Base-by-base conservation (phyloP, 2,797 vertebrate genomes). In the Coregonus suidteri region DNA sequence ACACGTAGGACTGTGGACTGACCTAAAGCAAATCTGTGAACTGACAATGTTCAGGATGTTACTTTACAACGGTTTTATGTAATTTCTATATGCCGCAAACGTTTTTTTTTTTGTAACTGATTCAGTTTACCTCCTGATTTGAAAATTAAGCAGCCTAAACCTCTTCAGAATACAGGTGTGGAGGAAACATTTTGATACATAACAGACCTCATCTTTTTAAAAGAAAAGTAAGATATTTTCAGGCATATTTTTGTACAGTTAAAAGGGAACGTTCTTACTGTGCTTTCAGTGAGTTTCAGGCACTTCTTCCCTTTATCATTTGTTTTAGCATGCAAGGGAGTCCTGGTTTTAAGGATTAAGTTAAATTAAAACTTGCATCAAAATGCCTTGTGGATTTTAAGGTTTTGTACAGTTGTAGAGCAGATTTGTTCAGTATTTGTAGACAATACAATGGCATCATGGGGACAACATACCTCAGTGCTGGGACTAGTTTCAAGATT, bases 161-260 rank as follows among this genome's bases (percentile, higher is more conserved):
- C 96, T 98, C 96, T 90, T 85, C 89, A 96, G 95, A 96, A 93
- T 95, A 95, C 95, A 97, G 95, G 95, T 96, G 96, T 94, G 85
- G 93, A 91, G 96, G 96, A 95, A 95, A 97, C 96, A 97, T 99
- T 99, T 99, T 98, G 96, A 99, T 99, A 99, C 98, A 98, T 99
- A 96, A 97, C 98, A 99, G 97, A 99, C 98, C 97, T 99, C 97
- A 99, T 97, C 96, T 98, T 98, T 99, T 99, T 99, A 98, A 97
- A 98, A 97, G 92, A 94, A 97, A 98, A 98, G 96, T 97, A 98
- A 98, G 96, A 97, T 99, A 99, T 99, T 99, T 99, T 99, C 97
- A 98, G 97, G 97, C 96, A 97, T 99, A 99, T 99, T 99, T 99
- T 99, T 99, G 97, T 99, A 99, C 97, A 99, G 97, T 97, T 96